These are phyloP conservation scores for Pelosia muscerda DNA, from an alignment of 2,888 invertebrate species.

Conservation along the genomic window DNA sequence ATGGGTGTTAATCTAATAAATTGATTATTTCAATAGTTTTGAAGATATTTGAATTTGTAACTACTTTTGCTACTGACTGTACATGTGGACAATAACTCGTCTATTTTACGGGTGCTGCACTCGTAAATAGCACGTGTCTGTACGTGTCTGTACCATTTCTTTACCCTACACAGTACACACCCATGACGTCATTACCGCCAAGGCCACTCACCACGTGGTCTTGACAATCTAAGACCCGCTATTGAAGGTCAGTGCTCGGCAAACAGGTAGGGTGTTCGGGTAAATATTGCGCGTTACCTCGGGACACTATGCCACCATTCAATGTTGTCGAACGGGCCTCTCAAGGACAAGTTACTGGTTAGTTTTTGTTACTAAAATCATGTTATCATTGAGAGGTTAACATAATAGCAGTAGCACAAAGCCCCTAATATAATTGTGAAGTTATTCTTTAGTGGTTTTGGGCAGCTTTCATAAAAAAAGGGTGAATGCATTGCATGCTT, in stretches of 20 bases:
- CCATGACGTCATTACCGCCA: background rate
- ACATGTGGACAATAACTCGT: background rate
- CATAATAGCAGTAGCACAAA: background rate
- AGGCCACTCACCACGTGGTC: slow-evolving; percentile 1
- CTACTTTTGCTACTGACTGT: background rate
- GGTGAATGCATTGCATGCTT: too few relatives aligned
- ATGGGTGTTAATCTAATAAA: too few relatives aligned
- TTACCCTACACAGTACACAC: background rate
- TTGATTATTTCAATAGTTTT: too few relatives aligned
- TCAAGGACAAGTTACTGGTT: background rate
- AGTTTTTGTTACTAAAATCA: background rate
- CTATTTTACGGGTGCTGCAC: background rate
- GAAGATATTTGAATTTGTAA: background rate
- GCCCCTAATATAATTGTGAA: too few relatives aligned
- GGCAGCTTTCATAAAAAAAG: too few relatives aligned
- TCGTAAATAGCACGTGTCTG: slow-evolving; percentile 1
- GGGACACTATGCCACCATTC: background rate
- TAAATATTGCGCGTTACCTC: background rate
- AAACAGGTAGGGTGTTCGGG: background rate
- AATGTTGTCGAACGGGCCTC: background rate
- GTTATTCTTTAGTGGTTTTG: too few relatives aligned
- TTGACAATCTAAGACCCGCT: background rate
- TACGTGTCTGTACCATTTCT: background rate
- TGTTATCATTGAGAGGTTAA: background rate
- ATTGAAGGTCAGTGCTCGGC: background rate